A percentile compares a stretch with the other conserved stretches of the same genome.
phyloP scores from a whole-genome alignment of 2,888 invertebrate genomes.

The Muschampia plurimacula region DNA sequence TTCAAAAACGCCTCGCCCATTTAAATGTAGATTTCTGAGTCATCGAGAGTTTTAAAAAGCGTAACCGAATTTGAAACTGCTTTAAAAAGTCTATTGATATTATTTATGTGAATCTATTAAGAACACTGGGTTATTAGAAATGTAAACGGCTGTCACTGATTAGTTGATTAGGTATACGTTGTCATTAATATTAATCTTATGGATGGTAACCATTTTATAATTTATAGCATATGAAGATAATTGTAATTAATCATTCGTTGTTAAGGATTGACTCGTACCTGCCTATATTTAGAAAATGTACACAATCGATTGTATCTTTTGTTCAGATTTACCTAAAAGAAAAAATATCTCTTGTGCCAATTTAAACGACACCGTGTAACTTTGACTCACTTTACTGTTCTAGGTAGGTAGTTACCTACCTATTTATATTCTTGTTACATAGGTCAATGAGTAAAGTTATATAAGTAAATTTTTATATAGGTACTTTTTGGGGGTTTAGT shows the following conservation, averaged over 20 bases:
- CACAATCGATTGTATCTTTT: too few relatives aligned
- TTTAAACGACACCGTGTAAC: too few relatives aligned
- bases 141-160: conserved; percentile 5
- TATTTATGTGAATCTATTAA: conserved; percentile 27
- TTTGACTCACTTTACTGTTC: too few relatives aligned
- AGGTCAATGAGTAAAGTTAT: too few relatives aligned
- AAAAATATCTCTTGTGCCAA: too few relatives aligned
- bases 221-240: too few relatives aligned
- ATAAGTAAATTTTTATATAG: too few relatives aligned
- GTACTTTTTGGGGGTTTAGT: too few relatives aligned
- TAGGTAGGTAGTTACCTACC: too few relatives aligned
- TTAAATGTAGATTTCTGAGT: conserved; percentile 45
- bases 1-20: conserved; percentile 42
- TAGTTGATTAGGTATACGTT: not conserved
- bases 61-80: conserved; percentile 30
- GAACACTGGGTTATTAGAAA: conserved; percentile 10
- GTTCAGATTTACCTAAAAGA: not conserved
- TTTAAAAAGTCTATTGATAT: conserved; percentile 13
- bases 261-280: not conserved
- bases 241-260: not conserved
- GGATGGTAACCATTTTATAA: not conserved
- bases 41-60: conserved; percentile 33
- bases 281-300: too few relatives aligned
- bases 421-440: too few relatives aligned
- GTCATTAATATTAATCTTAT: conserved; percentile 32